Evolutionary conservation across 2,797 vertebrate genomes (phyloP).

Genomic region (Schizopygopsis pylzovi): DNA sequence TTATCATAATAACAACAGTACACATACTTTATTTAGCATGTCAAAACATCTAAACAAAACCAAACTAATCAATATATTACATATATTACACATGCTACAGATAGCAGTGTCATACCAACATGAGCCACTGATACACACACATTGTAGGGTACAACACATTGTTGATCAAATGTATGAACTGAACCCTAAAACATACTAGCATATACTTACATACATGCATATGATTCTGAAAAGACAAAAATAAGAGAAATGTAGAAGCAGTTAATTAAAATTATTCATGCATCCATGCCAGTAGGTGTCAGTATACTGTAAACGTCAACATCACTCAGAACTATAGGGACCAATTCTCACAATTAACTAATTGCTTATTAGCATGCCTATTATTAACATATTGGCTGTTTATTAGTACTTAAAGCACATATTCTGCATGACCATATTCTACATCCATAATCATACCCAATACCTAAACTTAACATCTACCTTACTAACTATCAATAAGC

Average conservation of each 20-base stretch:
- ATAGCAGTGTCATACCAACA: too few species aligned
- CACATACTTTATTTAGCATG: background rate
- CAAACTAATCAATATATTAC: too few species aligned
- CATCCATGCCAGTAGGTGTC: background rate
- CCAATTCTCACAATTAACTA: background rate
- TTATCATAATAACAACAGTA: background rate
- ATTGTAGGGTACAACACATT: too few species aligned
- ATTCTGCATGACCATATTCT: background rate
- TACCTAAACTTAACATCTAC: too few species aligned
- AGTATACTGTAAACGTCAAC: background rate
- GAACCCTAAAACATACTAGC: background rate
- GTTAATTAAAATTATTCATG: background rate
- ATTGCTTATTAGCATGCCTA: background rate
- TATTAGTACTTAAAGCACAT: background rate
- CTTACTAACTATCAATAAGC: too few species aligned
- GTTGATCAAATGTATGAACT: background rate
- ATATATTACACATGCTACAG: too few species aligned
- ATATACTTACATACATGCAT: background rate
- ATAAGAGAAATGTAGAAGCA: background rate
- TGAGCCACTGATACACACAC: background rate
- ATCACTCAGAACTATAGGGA: background rate
- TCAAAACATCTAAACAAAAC: too few species aligned
- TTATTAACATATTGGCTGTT: background rate
- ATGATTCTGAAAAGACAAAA: background rate
- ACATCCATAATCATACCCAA: background rate